Evolutionary conservation across 2,888 invertebrate species (phyloP).

Genomic region (Calameuta filiformis): DNA sequence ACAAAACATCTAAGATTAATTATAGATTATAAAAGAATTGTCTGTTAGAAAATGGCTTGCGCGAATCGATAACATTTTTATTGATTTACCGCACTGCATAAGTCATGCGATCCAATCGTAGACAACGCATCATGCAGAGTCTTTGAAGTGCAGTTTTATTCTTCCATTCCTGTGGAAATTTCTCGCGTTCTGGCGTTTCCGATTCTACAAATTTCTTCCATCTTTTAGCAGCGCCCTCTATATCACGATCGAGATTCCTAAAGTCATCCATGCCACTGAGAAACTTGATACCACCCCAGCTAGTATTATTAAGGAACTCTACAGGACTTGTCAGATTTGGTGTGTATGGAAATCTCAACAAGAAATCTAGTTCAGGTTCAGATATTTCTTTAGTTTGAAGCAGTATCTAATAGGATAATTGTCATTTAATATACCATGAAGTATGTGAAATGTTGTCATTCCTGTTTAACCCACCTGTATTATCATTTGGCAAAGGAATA

Average conservation of each 20-base stretch:
- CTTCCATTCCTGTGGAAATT: slow-evolving; percentile 96
- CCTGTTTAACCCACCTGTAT: slow-evolving; percentile 72
- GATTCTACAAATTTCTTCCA: slow-evolving; percentile 95
- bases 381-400: slow-evolving; percentile 76
- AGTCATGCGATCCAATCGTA: slow-evolving; percentile 94
- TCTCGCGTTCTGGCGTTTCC: slow-evolving; percentile 93
- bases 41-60: neutral
- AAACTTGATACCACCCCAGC: slow-evolving; percentile 87
- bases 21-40: slow-evolving; percentile 24
- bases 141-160: slow-evolving; percentile 86
- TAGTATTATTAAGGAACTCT: slow-evolving; percentile 81
- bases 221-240: slow-evolving; percentile 89
- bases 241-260: slow-evolving; percentile 87
- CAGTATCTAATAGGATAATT: slow-evolving; percentile 69
- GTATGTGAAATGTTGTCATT: neutral
- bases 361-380: slow-evolving; percentile 83
- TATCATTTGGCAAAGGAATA: slow-evolving; percentile 88
- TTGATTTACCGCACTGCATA: slow-evolving; percentile 80
- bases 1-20: slow-evolving; percentile 76
- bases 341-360: slow-evolving; percentile 85
- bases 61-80: neutral
- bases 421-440: slow-evolving; percentile 8
- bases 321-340: slow-evolving; percentile 81
- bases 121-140: slow-evolving; percentile 91
- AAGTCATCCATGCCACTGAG: slow-evolving; percentile 83